Conservation (phyloP, 2,113 vertebrate genomes). For the Scartelaos histophorus region DNA sequence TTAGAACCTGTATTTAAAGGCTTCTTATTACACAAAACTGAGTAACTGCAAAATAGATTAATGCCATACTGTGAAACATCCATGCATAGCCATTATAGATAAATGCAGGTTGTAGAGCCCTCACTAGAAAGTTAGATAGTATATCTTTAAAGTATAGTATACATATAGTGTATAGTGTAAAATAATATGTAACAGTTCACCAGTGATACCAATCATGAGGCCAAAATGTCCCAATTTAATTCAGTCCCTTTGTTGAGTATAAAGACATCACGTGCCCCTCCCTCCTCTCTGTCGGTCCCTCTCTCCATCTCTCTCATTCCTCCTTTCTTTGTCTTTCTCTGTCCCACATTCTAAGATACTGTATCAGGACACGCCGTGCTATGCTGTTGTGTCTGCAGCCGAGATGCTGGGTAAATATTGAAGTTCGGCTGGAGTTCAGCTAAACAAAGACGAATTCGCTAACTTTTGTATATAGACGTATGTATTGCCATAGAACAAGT, state of each 20-base stretch:
- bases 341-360: constrained; percentile 3
- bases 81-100: too few relatives aligned
- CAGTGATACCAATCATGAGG: too few relatives aligned
- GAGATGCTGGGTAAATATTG: constrained; percentile 42
- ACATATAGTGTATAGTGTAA: too few relatives aligned
- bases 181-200: too few relatives aligned
- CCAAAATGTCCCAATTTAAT: too few relatives aligned
- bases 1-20: background rate
- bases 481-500: too few relatives aligned
- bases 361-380: background rate
- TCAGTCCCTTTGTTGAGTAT: background rate
- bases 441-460: constrained; percentile 17
- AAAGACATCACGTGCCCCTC: background rate
- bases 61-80: too few relatives aligned
- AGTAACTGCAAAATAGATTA: too few relatives aligned
- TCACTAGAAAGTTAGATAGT: too few relatives aligned
- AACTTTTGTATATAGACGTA: background rate
- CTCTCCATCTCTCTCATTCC: background rate
- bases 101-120: too few relatives aligned
- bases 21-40: too few relatives aligned
- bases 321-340: background rate
- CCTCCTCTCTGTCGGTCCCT: background rate
- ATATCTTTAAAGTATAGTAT: too few relatives aligned
- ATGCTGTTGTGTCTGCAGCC: constrained; percentile 49
- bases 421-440: constrained; percentile 8